Evolutionary conservation across 1,140 invertebrate species (phyloP).

Genomic region (Drosophila seguyi): DNA sequence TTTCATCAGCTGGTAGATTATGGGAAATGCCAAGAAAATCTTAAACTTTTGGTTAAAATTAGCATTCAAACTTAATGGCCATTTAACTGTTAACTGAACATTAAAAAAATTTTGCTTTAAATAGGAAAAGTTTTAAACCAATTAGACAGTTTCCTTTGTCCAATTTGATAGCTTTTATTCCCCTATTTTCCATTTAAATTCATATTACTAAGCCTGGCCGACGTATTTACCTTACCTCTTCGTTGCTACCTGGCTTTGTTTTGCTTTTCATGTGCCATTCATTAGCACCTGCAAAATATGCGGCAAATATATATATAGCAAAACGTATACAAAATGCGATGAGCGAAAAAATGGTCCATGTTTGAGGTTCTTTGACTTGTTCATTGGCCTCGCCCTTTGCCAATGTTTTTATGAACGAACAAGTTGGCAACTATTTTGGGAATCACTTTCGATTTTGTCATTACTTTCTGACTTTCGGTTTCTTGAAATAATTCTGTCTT

Average conservation of each 20-base stretch:
- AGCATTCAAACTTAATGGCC: too few relatives aligned
- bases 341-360: slow-evolving; percentile 2
- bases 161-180: slow-evolving; percentile 5
- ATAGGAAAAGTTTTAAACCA: not conserved
- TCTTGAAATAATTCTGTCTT: slow-evolving; percentile 3
- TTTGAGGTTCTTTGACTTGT: slow-evolving; percentile 10
- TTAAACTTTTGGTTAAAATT: too few relatives aligned
- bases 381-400: slow-evolving; percentile 23
- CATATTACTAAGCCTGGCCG: not conserved
- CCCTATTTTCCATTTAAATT: not conserved
- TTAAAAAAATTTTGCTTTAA: not conserved
- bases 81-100: too few relatives aligned
- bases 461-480: slow-evolving; percentile 3
- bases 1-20: slow-evolving; percentile 20
- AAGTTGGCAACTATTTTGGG: slow-evolving; percentile 20
- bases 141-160: not conserved
- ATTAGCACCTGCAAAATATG: slow-evolving; percentile 14
- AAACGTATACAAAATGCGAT: not conserved
- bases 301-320: not conserved
- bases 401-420: slow-evolving; percentile 9
- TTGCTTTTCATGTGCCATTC: slow-evolving; percentile 16
- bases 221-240: not conserved
- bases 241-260: slow-evolving; percentile 9
- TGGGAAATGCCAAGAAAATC: slow-evolving; percentile 4
- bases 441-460: slow-evolving; percentile 27